phyloP scores from a whole-genome alignment of 2,888 invertebrate genomes.

The Lepeophtheirus nordmannii region DNA sequence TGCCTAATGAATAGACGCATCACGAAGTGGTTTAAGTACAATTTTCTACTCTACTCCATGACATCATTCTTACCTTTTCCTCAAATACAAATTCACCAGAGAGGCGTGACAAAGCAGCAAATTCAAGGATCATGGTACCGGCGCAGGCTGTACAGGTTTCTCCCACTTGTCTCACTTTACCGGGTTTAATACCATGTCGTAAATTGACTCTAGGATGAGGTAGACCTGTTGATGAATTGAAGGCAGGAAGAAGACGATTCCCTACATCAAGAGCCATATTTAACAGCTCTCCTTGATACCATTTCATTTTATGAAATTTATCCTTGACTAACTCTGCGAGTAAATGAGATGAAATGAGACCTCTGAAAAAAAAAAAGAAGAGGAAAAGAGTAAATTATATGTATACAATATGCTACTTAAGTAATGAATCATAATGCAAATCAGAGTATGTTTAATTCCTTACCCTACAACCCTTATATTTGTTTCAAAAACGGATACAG shows the following conservation, averaged over 20 bases:
- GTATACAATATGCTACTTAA: no score
- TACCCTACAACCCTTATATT: constrained; percentile 94
- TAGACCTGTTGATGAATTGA: constrained; percentile 91
- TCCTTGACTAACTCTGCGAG: constrained; percentile 48
- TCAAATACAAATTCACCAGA: constrained; percentile 67
- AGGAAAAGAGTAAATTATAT: no score
- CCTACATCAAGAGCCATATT: constrained; percentile 83
- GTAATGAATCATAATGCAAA: no score
- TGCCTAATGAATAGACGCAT: constrained; percentile 43
- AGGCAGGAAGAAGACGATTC: constrained; percentile 80
- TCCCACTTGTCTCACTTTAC: constrained; percentile 52
- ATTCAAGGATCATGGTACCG: constrained; percentile 91
- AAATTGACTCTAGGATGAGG: constrained; percentile 83
- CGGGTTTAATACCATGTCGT: constrained; percentile 60
- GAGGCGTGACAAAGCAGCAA: constrained; percentile 66
- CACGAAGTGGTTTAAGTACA: background rate
- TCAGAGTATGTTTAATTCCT: constrained; percentile 32
- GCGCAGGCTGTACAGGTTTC: constrained; percentile 98
- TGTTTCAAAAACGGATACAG: constrained; percentile 95
- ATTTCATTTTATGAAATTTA: background rate
- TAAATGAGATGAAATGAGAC: constrained; percentile 79
- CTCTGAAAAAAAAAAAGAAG: constrained; percentile 42
- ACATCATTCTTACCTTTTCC: constrained; percentile 31
- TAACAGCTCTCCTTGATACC: constrained; percentile 57
- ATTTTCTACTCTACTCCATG: no score